phyloP scores from a whole-genome alignment of 2,113 vertebrate species.

The Thinocorus orbignyianus region DNA sequence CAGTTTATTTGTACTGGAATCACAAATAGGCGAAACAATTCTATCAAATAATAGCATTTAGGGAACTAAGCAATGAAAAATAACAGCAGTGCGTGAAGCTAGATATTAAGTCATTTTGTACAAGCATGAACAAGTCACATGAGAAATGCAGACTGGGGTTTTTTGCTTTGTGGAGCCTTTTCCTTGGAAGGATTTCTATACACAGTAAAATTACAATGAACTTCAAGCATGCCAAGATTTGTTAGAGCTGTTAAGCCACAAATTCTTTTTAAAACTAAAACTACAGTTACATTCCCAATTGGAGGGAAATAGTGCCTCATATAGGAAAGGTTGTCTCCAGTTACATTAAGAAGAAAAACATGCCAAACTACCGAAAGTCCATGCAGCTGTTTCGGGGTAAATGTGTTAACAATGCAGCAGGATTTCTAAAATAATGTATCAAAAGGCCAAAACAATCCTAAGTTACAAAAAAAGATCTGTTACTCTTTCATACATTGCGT shows the following conservation, averaged over 20 bases:
- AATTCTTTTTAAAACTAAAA: conserved; percentile 70
- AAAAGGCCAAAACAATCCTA: not conserved
- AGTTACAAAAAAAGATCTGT: not conserved
- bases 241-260: conserved; percentile 69
- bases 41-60: conserved; percentile 65
- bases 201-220: conserved; percentile 74
- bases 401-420: conserved; percentile 23
- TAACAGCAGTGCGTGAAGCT: conserved; percentile 57
- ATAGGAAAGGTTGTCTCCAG: conserved; percentile 70
- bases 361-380: conserved; percentile 58
- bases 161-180: conserved; percentile 64
- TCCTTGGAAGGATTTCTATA: conserved; percentile 68
- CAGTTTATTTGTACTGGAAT: conserved; percentile 75
- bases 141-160: conserved; percentile 53
- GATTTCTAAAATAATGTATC: conserved; percentile 11
- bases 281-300: conserved; percentile 61
- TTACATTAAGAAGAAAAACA: conserved; percentile 56
- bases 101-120: conserved; percentile 70
- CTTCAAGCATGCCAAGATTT: conserved; percentile 69
- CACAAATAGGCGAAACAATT: conserved; percentile 71
- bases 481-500: not conserved
- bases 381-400: conserved; percentile 22
- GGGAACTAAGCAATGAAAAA: conserved; percentile 66
- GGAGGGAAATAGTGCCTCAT: conserved; percentile 72
- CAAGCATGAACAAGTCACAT: conserved; percentile 62